Percentiles rank a stretch among this genome's conserved stretches.
phyloP scores from a whole-genome alignment of 2,113 vertebrate genomes.

The Malurus cyaneus region DNA sequence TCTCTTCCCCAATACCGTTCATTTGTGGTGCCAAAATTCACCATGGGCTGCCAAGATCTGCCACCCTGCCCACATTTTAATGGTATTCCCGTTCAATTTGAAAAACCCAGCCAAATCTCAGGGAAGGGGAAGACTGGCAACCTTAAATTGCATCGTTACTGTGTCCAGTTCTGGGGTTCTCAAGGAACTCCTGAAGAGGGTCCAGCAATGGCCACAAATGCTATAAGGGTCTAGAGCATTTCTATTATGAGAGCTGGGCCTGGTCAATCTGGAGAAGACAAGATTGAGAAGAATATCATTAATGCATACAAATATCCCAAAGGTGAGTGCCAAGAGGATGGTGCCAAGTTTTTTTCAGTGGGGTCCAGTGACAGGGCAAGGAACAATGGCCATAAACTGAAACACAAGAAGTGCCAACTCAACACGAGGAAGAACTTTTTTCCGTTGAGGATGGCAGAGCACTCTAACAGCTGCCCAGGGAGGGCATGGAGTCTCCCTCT shows the following conservation, averaged over 20 bases:
- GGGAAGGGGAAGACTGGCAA: background rate
- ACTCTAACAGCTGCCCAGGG: background rate
- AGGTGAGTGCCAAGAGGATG: background rate
- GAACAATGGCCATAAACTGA: background rate
- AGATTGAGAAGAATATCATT: background rate
- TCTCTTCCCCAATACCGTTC: background rate
- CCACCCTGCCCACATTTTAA: fast-evolving
- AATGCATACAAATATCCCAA: background rate
- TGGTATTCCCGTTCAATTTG: fast-evolving
- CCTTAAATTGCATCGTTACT: background rate
- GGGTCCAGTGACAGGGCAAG: background rate
- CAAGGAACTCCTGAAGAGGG: background rate
- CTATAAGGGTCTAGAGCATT: background rate
- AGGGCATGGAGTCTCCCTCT: background rate
- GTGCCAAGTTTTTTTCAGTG: background rate
- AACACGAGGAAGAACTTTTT: background rate
- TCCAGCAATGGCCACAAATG: background rate
- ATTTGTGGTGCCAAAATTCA: background rate
- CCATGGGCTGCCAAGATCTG: background rate
- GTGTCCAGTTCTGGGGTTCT: background rate
- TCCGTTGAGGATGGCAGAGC: background rate
- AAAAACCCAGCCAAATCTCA: background rate
- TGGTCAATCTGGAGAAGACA: background rate
- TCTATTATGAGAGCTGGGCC: background rate
- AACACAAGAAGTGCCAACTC: background rate